Percentiles rank a stretch among this genome's conserved stretches.
Conservation (phyloP, 2,113 vertebrate species). For the Paracyprichromis sp. region DNA sequence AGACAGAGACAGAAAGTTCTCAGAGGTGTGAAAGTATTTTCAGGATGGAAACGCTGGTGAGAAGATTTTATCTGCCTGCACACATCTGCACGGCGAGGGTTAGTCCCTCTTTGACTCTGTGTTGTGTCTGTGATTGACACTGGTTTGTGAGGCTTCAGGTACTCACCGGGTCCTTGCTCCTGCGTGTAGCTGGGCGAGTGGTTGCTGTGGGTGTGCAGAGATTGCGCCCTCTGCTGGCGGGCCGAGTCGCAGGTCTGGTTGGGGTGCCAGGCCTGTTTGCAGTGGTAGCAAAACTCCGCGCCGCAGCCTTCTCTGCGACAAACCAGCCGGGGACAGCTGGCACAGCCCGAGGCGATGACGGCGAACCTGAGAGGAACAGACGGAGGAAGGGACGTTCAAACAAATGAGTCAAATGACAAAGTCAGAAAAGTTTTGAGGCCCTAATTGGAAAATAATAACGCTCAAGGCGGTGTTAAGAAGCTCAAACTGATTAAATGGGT, state of each 20-base stretch:
- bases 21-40: slow-evolving; percentile 13
- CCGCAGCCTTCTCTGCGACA: slow-evolving; percentile 93
- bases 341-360: slow-evolving; percentile 95
- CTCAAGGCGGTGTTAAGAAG: neutral
- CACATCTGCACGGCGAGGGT: neutral
- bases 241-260: slow-evolving; percentile 98
- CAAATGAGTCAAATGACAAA: neutral
- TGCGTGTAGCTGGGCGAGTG: slow-evolving; percentile 94
- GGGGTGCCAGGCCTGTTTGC: slow-evolving; percentile 98
- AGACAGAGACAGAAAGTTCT: neutral
- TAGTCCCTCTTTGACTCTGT: neutral
- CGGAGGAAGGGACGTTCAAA: neutral
- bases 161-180: slow-evolving; percentile 87
- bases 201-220: slow-evolving; percentile 87
- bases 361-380: slow-evolving; percentile 78
- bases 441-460: neutral
- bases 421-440: neutral
- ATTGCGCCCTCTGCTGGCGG: slow-evolving; percentile 88
- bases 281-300: slow-evolving; percentile 98
- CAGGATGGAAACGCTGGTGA: neutral
- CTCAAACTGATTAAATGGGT: neutral
- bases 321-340: slow-evolving; percentile 93
- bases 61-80: neutral
- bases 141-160: neutral
- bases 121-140: neutral